Percentiles rank a stretch among this genome's conserved stretches.
Conservation (phyloP, 2,113 vertebrate species). For the Tyrannus savana region DNA sequence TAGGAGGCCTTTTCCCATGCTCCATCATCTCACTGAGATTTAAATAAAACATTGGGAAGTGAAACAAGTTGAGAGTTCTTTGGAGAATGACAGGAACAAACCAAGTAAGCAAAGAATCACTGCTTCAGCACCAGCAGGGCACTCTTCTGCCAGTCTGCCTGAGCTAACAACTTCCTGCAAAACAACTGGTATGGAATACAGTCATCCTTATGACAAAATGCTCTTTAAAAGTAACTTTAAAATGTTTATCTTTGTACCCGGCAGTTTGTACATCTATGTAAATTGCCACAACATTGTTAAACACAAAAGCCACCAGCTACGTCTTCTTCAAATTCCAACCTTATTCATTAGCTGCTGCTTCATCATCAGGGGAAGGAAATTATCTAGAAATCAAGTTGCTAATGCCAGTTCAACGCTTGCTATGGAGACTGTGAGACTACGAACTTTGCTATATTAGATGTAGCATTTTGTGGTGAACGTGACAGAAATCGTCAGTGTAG, state of each 20-base stretch:
- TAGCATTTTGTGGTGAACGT: neutral
- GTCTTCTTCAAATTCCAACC: neutral
- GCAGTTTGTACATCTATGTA: neutral
- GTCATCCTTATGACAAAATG: neutral
- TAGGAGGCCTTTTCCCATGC: slow-evolving; percentile 43
- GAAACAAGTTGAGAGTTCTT: slow-evolving; percentile 60
- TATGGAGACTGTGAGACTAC: neutral
- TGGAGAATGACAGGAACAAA: slow-evolving; percentile 57
- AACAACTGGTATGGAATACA: neutral
- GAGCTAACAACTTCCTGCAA: neutral
- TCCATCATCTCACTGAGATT: slow-evolving; percentile 45
- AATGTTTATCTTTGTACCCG: neutral
- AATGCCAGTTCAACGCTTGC: neutral
- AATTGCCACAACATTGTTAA: neutral
- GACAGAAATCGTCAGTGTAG: neutral
- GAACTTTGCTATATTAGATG: neutral
- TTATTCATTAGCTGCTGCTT: neutral
- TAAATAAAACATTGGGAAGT: slow-evolving; percentile 73
- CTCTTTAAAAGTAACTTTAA: neutral
- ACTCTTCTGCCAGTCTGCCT: neutral
- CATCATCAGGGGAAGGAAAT: neutral
- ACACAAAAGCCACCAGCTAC: neutral
- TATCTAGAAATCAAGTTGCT: neutral
- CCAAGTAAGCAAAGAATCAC: slow-evolving; percentile 26
- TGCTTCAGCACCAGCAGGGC: slow-evolving; percentile 17